Conservation (phyloP, 64 coral and sea anemone species). For the Pachyseris speciosa region DNA sequence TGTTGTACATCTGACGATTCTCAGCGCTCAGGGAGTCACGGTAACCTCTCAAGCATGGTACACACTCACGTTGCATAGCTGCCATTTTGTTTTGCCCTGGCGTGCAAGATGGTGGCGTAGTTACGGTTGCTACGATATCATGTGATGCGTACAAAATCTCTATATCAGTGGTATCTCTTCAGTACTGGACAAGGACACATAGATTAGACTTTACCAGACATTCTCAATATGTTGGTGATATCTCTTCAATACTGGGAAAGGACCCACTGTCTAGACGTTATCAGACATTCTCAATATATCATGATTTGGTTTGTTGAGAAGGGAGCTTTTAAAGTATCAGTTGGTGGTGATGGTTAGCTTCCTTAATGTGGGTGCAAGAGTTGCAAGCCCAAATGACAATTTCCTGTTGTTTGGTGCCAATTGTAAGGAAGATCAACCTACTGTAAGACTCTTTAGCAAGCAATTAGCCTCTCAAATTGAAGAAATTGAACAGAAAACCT, state of each 20-base stretch:
- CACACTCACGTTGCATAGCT: background rate
- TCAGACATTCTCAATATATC: too few relatives aligned
- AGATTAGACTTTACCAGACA: too few relatives aligned
- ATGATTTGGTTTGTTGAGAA: slow-evolving; percentile 19
- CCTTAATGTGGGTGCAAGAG: slow-evolving; percentile 38
- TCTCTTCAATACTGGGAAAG: too few relatives aligned
- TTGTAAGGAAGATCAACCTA: slow-evolving; percentile 16
- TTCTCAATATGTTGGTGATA: too few relatives aligned
- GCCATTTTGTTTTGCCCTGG: slow-evolving; percentile 56
- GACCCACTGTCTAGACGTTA: too few relatives aligned
- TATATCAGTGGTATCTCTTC: too few relatives aligned
- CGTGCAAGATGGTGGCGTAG: slow-evolving; percentile 47
- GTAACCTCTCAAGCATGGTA: slow-evolving; percentile 43
- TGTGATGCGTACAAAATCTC: slow-evolving; percentile 21
- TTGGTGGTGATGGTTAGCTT: background rate
- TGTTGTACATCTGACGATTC: background rate
- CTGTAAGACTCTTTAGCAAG: slow-evolving; percentile 23
- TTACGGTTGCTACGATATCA: slow-evolving; percentile 49
- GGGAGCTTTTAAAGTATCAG: slow-evolving; percentile 29
- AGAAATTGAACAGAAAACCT: slow-evolving; percentile 33
- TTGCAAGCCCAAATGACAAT: slow-evolving; percentile 46
- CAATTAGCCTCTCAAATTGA: slow-evolving; percentile 23
- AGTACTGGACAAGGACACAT: too few relatives aligned
- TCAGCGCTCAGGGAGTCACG: slow-evolving; percentile 36
- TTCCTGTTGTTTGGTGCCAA: slow-evolving; percentile 38